Percentiles rank a stretch among this genome's conserved stretches.
Evolutionary conservation across 2,888 invertebrate species (phyloP).

Genomic region (Andrena haemorrhoa): DNA sequence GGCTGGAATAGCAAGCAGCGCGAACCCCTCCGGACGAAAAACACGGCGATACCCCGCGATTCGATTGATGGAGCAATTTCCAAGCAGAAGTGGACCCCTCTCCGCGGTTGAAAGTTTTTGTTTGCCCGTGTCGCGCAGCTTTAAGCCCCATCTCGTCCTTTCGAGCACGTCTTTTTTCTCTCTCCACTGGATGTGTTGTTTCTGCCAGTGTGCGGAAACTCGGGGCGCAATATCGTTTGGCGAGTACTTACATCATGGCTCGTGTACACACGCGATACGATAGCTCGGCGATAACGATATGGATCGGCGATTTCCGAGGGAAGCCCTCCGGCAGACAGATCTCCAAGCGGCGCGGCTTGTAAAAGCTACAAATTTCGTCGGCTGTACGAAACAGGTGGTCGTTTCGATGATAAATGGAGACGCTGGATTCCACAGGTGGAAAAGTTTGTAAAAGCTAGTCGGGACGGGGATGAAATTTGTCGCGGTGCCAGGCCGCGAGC

Average conservation of each 20-base stretch:
- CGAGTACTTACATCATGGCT: not conserved
- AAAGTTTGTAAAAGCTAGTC: conserved; percentile 22
- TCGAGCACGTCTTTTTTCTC: conserved; percentile 54
- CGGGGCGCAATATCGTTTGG: not conserved
- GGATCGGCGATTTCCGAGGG: not conserved
- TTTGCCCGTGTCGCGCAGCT: conserved; percentile 43
- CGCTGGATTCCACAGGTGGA: conserved; percentile 24
- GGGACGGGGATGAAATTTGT: not conserved
- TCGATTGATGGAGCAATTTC: conserved; percentile 53
- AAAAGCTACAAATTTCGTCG: conserved; percentile 12
- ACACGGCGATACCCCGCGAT: conserved; percentile 6
- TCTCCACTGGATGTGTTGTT: conserved; percentile 30
- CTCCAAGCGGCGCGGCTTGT: not conserved
- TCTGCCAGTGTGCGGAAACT: not conserved
- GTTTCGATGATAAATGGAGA: conserved; percentile 7
- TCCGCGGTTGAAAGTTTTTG: conserved; percentile 52
- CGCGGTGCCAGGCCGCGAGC: not conserved
- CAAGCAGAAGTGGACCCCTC: conserved; percentile 37
- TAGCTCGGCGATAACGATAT: not conserved
- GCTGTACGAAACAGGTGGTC: conserved; percentile 27
- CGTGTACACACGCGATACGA: not conserved
- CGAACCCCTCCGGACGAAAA: conserved; percentile 2
- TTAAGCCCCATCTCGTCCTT: conserved; percentile 48
- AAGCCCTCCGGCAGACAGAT: not conserved
- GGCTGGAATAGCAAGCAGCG: conserved; percentile 14